Percentiles rank a stretch among this genome's conserved stretches.
These are phyloP conservation scores for Paracentrotus lividus DNA, from an alignment of 53 echinoderm and acorn worm genomes.

Conservation along the genomic window DNA sequence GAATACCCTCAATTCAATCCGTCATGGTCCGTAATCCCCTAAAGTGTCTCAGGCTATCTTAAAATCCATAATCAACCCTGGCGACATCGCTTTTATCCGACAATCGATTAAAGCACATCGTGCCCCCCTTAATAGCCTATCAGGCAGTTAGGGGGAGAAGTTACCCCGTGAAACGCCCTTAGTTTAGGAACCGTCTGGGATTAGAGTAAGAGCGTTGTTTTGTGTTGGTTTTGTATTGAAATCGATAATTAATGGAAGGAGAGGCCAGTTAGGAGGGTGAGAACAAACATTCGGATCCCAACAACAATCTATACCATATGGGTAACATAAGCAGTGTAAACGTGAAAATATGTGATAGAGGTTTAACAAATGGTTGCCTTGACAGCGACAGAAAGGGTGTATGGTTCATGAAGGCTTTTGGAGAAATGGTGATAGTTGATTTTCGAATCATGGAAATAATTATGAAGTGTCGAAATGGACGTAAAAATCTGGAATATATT, in stretches of 20 bases:
- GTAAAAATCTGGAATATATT: not conserved
- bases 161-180: not conserved
- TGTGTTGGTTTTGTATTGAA: constrained; percentile 30
- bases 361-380: too few relatives aligned
- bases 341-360: too few relatives aligned
- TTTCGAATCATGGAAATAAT: not conserved
- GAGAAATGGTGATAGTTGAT: not conserved
- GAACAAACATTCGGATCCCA: not conserved
- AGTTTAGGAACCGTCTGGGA: not conserved
- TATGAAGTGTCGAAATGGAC: not conserved
- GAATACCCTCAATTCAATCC: not conserved
- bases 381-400: not conserved
- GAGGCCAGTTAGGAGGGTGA: not conserved
- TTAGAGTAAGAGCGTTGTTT: not conserved
- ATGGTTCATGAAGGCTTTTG: not conserved
- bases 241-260: not conserved
- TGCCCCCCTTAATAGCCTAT: not conserved
- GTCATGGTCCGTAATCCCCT: not conserved
- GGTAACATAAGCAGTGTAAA: not conserved
- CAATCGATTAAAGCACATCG: not conserved
- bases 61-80: constrained; percentile 30
- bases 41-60: not conserved
- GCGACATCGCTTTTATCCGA: not conserved
- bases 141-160: constrained; percentile 5
- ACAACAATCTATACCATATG: not conserved